Evolutionary conservation across 2,113 vertebrate genomes (phyloP).

Genomic region (Theristicus caerulescens): DNA sequence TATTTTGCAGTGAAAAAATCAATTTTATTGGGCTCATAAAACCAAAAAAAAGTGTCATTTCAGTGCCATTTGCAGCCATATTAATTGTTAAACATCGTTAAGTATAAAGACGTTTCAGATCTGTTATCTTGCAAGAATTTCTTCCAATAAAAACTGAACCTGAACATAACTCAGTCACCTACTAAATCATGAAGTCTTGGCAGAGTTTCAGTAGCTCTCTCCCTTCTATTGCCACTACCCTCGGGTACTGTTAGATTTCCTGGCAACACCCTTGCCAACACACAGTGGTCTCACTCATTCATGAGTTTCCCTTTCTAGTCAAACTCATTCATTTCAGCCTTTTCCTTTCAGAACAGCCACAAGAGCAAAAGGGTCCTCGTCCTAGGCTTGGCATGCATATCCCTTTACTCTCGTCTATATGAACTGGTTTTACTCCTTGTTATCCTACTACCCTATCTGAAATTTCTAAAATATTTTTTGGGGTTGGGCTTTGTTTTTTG

Average conservation of each 20-base stretch:
- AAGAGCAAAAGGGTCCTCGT: not conserved
- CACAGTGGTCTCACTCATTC: not conserved
- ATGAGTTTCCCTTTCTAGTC: not conserved
- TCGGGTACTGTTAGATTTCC: not conserved
- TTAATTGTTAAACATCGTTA: not conserved
- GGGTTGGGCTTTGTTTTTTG: fast-evolving
- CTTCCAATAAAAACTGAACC: not conserved
- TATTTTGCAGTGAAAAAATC: not conserved
- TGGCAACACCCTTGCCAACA: not conserved
- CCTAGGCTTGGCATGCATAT: not conserved
- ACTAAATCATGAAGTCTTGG: not conserved
- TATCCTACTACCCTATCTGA: not conserved
- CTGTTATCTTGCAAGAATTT: not conserved
- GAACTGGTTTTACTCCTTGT: not conserved
- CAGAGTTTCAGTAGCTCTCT: not conserved
- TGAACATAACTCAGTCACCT: not conserved
- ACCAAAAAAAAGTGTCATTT: not conserved
- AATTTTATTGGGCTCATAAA: not conserved
- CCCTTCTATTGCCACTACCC: not conserved
- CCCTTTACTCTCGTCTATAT: not conserved
- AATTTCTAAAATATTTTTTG: not conserved
- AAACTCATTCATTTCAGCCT: not conserved
- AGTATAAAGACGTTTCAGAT: not conserved
- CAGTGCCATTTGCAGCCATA: not conserved
- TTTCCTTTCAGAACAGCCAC: not conserved